Evolutionary conservation across 2,113 vertebrate genomes (phyloP), one percentile per base, ranked within the genome.

Genomic region (Crypturellus undulatus): DNA sequence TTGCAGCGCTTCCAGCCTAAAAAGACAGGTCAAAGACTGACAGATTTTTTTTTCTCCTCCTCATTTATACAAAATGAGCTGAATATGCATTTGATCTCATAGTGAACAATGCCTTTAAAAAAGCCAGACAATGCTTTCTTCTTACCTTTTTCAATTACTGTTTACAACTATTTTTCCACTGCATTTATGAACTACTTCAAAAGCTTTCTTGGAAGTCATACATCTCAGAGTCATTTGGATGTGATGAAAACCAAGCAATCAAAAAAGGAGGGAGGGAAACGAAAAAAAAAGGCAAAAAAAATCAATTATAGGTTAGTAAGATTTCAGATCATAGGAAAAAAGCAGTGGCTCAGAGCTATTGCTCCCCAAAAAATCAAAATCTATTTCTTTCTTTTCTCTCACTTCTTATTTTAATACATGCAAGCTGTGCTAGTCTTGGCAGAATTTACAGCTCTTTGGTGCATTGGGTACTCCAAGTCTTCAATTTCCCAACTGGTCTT

Each of bases 131-230:
- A 24, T 73, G 78, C 70, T 93, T 93, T 89, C 92, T 96, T 93
- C 92, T 87, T 79, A 77, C 32, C 45, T 91, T 94, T 93, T 95
- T 40, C 91, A 91, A 79, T 92, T 96, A 89, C 77, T 81, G 49
- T 94, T 95, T 92, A 84, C 67, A 79, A 45, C 81, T 70, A 45
- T 91, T 95, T 93, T 93, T 89, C 71, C 65, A 9, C 63, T 2
- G 5, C 89, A 42, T 82, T 89, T 92, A 79, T 2, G 0, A 90
- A 92, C 58, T 59, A 22, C 84, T 94, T 96, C 84, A 91, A 95
- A 94, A 91, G 62, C 78, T 92, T 89, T 64, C 81, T 72, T 47
- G 70, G 67, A 92, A 84, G 60, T 63, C 71, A 20, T 72, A 84
- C 67, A 82, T 75, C 70, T 63, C 59, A 79, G 87, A 92, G 73